Base-by-base conservation (phyloP, 2,888 invertebrate species). In the Myopa testacea region DNA sequence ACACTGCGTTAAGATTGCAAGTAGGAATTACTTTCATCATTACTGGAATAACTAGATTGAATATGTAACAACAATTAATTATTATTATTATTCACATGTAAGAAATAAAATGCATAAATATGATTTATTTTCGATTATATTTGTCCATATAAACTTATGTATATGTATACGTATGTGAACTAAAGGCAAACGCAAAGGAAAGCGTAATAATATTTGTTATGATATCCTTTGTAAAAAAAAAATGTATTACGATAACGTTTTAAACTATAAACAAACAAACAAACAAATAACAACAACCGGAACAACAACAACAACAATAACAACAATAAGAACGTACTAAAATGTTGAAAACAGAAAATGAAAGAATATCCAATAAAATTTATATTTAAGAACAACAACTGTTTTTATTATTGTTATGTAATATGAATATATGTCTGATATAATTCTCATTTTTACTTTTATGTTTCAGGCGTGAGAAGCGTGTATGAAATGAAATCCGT, bases 341-440 rank as follows among this genome's bases (percentile, higher is more conserved):
- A 67, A 77, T 72, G 50, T 78, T 71, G 58, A 77, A 70, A 81
- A 76, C 74, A 72, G 67, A 80, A 75, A 71, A 70, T 76, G 10
- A 79, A 76, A 80, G 78, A 84, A 84, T 85, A 84, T 85, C 84
- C 84, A 84, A 84, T 85, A 85, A 85, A 85, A 82, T 63, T 79
- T 84, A 82, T 78, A 83, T 82, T 82, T 85, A 85, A 85, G 84
- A 82, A 76, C 81, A 80, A 75, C 76, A 55, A 79, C 81, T 82
- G 77, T 79, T 71, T 81, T 78, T 76, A 77, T 78, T 78, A 60
- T 45, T 62, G 38, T 69, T 69, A 45, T 26, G 26, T 68, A 8
- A 62, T 74, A 63, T 50, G 4, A 65, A 65, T 38, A 26, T 62
- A 40, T 52, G 58, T 58, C 45, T 79, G 72, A 58, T 80, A 80